Evolutionary conservation across 1,140 invertebrate species (phyloP), one percentile per base, ranked within the genome.

Genomic region (Drosophila mayri): DNA sequence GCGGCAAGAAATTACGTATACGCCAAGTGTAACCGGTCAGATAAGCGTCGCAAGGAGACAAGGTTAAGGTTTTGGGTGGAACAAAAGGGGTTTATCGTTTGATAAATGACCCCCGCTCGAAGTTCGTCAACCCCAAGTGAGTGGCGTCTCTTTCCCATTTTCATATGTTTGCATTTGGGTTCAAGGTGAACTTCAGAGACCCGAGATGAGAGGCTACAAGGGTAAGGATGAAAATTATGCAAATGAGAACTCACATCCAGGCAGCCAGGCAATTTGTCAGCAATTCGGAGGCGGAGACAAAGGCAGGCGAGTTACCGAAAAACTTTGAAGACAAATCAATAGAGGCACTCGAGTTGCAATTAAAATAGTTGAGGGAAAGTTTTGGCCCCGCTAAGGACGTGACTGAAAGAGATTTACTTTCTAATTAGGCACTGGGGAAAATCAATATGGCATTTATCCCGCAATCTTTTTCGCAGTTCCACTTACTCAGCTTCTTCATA

Each of bases 301-400:
- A 30, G 16, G 9, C 37, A 35, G 22, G n/a, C 46, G 40, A 37
- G 40, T 49, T 9, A 35, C 59, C 43, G 25, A 54, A 76, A 80
- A 84, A 75, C 67, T 85, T 85, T 55, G 35, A 76, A 85, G 81
- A 71, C 81, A 81, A 85, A 85, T 85, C 81, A 85, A 85, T 85
- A 68, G 35, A 67, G 40, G 22, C 52, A 44, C 65, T 44, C 35
- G 57, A 70, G 25, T 77, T 77, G 81, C 81, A 84, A 84, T 84
- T 84, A 84, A 84, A 82, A 81, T 77, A 82, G 67, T 82, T 78
- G 10, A n/a, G 54, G 14, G 49, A 84, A 81, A 85, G 55, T 85
- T 78, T 43, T 43, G 12, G 14, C 18, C 14, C 11, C 22, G 20
- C 20, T 6, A 54, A 76, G 47, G 30, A 84, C 81, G 81, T 84